Percentiles rank a stretch among this genome's conserved stretches.
phyloP scores from a whole-genome alignment of 2,888 invertebrate genomes.

The Drosophila mimetica region DNA sequence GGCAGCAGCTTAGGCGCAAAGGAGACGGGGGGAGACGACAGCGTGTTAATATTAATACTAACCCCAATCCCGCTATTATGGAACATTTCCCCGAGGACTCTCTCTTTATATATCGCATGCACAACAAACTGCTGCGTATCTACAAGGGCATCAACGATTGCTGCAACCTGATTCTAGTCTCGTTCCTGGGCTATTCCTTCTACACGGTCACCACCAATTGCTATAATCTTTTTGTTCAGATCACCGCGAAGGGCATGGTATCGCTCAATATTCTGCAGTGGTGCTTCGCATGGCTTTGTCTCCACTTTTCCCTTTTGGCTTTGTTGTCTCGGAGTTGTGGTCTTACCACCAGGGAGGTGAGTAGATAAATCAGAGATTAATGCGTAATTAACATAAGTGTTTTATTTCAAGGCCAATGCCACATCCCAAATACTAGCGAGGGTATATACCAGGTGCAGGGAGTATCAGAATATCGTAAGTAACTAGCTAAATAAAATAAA shows the following conservation, averaged over 20 bases:
- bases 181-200: slow-evolving; percentile 82
- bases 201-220: slow-evolving; percentile 82
- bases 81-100: slow-evolving; percentile 78
- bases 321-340: slow-evolving; percentile 78
- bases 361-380: slow-evolving; percentile 2
- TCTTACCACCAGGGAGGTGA: slow-evolving; percentile 79
- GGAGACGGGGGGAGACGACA: slow-evolving; percentile 30
- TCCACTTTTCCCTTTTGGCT: slow-evolving; percentile 72
- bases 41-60: slow-evolving; percentile 10
- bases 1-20: slow-evolving; percentile 50
- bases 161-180: slow-evolving; percentile 80
- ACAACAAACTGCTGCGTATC: slow-evolving; percentile 79
- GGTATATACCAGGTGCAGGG: slow-evolving; percentile 81
- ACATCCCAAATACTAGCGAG: slow-evolving; percentile 82
- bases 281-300: slow-evolving; percentile 71
- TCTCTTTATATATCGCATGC: slow-evolving; percentile 80
- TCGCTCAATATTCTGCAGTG: slow-evolving; percentile 73
- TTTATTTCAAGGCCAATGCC: slow-evolving; percentile 78
- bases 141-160: slow-evolving; percentile 80
- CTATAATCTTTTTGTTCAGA: slow-evolving; percentile 82
- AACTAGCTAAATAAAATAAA: background rate
- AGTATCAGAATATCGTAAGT: slow-evolving; percentile 82
- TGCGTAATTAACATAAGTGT: slow-evolving; percentile 3
- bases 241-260: slow-evolving; percentile 69
- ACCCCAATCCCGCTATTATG: slow-evolving; percentile 42